Evolutionary conservation across 2,888 invertebrate genomes (phyloP).

Genomic region (Hirtodrosophila cameraria): DNA sequence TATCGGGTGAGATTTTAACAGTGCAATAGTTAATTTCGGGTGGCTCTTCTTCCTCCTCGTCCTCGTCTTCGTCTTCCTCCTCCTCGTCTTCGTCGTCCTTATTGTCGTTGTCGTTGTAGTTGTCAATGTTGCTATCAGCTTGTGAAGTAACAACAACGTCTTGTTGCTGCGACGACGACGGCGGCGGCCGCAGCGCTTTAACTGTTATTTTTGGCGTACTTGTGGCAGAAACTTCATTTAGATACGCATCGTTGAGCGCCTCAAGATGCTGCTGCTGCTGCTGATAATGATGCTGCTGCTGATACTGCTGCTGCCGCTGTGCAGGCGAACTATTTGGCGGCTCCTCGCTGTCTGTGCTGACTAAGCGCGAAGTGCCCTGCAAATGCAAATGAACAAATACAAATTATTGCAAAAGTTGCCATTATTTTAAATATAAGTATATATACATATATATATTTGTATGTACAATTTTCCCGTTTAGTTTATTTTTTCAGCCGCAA

Average conservation of each 20-base stretch:
- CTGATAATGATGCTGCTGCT: conserved; percentile 14
- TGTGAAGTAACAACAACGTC: too few species aligned
- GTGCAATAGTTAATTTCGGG: conserved; percentile 83
- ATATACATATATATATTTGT: neutral
- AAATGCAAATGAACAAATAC: conserved; percentile 24
- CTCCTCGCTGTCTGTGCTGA: conserved; percentile 87
- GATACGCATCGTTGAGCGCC: conserved; percentile 18
- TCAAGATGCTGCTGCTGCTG: conserved; percentile 13
- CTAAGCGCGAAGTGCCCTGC: conserved; percentile 87
- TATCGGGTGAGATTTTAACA: conserved; percentile 83
- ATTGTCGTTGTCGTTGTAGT: conserved; percentile 42
- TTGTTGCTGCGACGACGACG: conserved; percentile 30
- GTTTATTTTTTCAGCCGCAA: conserved; percentile 32
- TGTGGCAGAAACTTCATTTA: conserved; percentile 53
- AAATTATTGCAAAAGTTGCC: conserved; percentile 10
- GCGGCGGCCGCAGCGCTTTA: conserved; percentile 72
- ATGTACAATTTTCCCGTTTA: neutral
- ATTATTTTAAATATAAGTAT: too few species aligned
- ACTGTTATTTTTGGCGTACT: conserved; percentile 79
- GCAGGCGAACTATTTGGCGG: conserved; percentile 83
- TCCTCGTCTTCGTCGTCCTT: conserved; percentile 54
- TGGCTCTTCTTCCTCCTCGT: conserved; percentile 77
- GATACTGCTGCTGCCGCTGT: conserved; percentile 44
- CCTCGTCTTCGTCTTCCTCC: conserved; percentile 68
- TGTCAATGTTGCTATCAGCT: conserved; percentile 9